Conservation (phyloP, 2,888 invertebrate species). For the Ptilodon capucinus region DNA sequence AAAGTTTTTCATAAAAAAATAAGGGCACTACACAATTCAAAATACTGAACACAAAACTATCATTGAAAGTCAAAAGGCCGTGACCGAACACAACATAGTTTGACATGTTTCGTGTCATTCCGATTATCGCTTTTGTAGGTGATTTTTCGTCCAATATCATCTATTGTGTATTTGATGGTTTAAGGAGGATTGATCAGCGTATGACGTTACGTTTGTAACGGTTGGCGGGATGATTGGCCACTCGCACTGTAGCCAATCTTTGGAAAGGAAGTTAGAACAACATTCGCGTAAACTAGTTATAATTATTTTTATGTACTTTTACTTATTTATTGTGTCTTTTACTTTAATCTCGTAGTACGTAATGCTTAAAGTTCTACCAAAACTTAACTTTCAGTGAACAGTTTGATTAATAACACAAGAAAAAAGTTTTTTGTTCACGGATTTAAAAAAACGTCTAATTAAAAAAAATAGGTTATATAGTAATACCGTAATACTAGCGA, state of each 20-base stretch:
- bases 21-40: neutral
- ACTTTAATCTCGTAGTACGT: too few relatives aligned
- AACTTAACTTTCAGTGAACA: too few relatives aligned
- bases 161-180: conserved; percentile 22
- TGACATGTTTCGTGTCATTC: conserved; percentile 22
- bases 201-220: conserved; percentile 39
- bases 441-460: too few relatives aligned
- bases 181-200: conserved; percentile 40
- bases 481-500: too few relatives aligned
- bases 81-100: conserved; percentile 24
- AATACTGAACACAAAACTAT: neutral
- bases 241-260: conserved; percentile 4
- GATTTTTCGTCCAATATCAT: conserved; percentile 28
- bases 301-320: neutral
- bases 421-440: too few relatives aligned
- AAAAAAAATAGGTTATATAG: too few relatives aligned
- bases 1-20: too few relatives aligned
- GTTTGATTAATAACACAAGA: too few relatives aligned
- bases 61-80: conserved; percentile 20
- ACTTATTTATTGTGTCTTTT: too few relatives aligned
- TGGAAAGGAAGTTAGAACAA: neutral
- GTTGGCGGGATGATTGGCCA: conserved; percentile 9
- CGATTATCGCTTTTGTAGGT: conserved; percentile 27
- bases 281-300: neutral
- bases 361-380: too few relatives aligned